These are phyloP conservation scores for Acanthosoma haemorrhoidale DNA, from an alignment of 2,888 invertebrate species.

Conservation along the genomic window DNA sequence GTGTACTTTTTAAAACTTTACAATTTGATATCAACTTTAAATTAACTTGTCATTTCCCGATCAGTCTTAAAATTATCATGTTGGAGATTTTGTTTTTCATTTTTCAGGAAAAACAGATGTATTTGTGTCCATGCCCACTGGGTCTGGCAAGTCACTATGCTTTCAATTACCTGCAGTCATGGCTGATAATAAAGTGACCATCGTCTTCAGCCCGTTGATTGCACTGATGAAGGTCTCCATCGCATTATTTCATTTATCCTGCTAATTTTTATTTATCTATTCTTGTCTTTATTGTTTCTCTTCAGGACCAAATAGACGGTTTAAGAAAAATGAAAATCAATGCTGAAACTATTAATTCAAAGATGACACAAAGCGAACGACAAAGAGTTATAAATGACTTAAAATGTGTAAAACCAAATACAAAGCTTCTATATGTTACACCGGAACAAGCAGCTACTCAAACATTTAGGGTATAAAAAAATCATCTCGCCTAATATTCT, in stretches of 20 bases:
- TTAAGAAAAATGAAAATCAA: slow-evolving; percentile 67
- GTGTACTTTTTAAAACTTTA: slow-evolving; percentile 6
- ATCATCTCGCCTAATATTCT: background rate
- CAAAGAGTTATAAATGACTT: slow-evolving; percentile 73
- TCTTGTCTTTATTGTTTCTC: slow-evolving; percentile 37
- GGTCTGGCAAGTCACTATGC: slow-evolving; percentile 94
- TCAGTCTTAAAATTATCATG: background rate
- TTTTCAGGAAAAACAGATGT: slow-evolving; percentile 58
- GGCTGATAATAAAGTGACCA: slow-evolving; percentile 70
- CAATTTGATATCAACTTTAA: background rate
- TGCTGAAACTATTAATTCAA: slow-evolving; percentile 90
- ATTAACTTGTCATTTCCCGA: background rate
- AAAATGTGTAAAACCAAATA: slow-evolving; percentile 64
- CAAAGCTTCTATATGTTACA: slow-evolving; percentile 86
- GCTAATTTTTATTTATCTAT: background rate
- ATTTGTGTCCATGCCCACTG: slow-evolving; percentile 97
- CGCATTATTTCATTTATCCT: background rate
- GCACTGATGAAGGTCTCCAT: slow-evolving; percentile 78
- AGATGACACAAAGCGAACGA: slow-evolving; percentile 71
- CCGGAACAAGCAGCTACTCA: slow-evolving; percentile 90
- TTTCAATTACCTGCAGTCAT: slow-evolving; percentile 92
- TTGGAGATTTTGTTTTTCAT: background rate
- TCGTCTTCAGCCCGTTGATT: slow-evolving; percentile 92
- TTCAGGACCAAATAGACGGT: slow-evolving; percentile 85
- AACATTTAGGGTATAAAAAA: slow-evolving; percentile 57